Base-by-base conservation (phyloP, 2,113 vertebrate species). In the Tonatia bakeri region DNA sequence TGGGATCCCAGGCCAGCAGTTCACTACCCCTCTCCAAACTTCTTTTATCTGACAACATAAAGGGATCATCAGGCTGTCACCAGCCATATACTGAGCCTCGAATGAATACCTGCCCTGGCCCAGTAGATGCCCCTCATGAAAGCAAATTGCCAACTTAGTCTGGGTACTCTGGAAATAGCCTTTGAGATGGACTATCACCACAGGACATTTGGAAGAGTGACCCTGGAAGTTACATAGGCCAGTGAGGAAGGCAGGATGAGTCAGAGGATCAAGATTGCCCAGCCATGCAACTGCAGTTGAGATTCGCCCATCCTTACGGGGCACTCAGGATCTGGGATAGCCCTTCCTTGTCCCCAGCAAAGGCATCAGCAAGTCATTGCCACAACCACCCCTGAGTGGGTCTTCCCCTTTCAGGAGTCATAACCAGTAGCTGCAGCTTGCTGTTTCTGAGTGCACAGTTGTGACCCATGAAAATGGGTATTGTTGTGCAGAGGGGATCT, bases 21-120 rank as follows among this genome's bases (percentile, higher is more conserved):
- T 54, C 22, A 17, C 20, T 14, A 4, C 24, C 19, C 24, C 28
- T 8, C 47, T 28, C 47, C 79, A 82, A 77, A 59, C 70, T 1
- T 50, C 7, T 9, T 3, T 5, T 65, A 33, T 50, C 28, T 20
- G 38, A 83, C 0, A 4, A 4, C 8, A n/a, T n/a, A 45, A 80
- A 69, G 33, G 22, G 11, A 4, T 28, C 0, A 5, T 36, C 11
- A 14, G 50, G 20, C 40, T 31, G 20, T 61, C 38, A 52, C n/a
- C 43, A 85, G 16, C 43, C 26, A 36, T 9, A 7, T 17, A 15
- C 36, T 65, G 5, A 50, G 47, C 52, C 40, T 38, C 73, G 12
- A 40, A 50, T 26, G 24, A n/a, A 31, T 1, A 0, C 24, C 19
- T 8, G 1, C 7, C 31, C 17, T 7, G 0, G 16, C 54, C 47